A percentile compares a stretch with the other conserved stretches of the same genome.
These are phyloP conservation scores for Cromileptes altivelis DNA, from an alignment of 2,113 vertebrate species.

Conservation along the genomic window DNA sequence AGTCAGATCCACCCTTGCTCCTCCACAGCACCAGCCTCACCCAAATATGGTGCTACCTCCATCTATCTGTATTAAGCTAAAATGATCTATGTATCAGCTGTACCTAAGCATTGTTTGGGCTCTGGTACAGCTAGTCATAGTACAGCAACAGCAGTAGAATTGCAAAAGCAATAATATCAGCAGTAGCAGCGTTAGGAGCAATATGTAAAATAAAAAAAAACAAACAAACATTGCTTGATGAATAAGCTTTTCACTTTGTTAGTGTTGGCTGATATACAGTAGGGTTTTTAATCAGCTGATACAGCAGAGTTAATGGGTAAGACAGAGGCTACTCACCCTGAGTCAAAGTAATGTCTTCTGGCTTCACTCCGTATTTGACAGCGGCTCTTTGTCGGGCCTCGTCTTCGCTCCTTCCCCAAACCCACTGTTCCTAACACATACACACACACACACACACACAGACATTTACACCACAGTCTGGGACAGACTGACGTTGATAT, in stretches of 20 bases:
- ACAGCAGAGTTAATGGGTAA: background rate
- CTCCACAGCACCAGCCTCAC: no score
- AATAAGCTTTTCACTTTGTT: background rate
- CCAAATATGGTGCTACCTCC: no score
- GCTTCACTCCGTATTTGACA: conserved; percentile 79
- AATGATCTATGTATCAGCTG: background rate
- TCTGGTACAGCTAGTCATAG: background rate
- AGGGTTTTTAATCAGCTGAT: background rate
- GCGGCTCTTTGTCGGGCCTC: conserved; percentile 88
- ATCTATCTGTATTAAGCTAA: background rate
- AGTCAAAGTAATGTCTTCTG: conserved; percentile 79
- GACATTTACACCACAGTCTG: rapidly evolving
- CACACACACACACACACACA: background rate
- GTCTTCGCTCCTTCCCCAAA: conserved; percentile 84
- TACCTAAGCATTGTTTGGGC: background rate
- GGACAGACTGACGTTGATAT: background rate
- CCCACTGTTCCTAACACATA: conserved; percentile 83
- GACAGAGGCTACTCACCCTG: conserved; percentile 78
- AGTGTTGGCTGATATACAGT: background rate
- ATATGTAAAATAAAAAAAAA: background rate
- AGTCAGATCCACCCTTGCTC: no score
- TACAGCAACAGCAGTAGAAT: background rate
- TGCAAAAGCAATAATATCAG: background rate
- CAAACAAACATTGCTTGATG: background rate
- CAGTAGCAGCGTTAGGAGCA: background rate